phyloP scores from a whole-genome alignment of 2,888 invertebrate species.

The Campoplex nolae region DNA sequence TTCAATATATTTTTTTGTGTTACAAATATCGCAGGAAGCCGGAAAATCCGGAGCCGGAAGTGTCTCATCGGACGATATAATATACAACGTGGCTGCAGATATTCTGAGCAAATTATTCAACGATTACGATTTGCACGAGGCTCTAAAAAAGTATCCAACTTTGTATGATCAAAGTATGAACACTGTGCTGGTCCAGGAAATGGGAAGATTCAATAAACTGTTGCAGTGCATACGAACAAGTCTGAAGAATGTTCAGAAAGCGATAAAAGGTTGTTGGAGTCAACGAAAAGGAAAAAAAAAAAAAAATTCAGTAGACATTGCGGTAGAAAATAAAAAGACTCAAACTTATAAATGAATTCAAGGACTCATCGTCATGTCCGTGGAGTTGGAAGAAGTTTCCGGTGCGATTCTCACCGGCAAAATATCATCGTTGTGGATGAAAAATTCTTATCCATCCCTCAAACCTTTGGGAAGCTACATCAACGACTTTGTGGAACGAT shows the following conservation, averaged over 20 bases:
- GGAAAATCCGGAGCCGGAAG: slow-evolving; percentile 87
- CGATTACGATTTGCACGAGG: slow-evolving; percentile 88
- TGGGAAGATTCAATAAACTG: slow-evolving; percentile 92
- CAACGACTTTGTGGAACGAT: slow-evolving; percentile 92
- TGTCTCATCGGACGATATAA: slow-evolving; percentile 92
- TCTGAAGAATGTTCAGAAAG: slow-evolving; percentile 92
- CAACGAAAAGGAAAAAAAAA: too few relatives aligned
- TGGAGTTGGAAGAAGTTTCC: slow-evolving; percentile 93
- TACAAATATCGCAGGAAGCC: slow-evolving; percentile 86
- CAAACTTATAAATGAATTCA: slow-evolving; percentile 45
- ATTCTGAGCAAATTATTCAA: slow-evolving; percentile 91
- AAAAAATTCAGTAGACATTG: background rate
- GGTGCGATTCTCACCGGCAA: slow-evolving; percentile 93
- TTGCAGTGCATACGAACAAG: slow-evolving; percentile 91
- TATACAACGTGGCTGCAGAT: slow-evolving; percentile 92
- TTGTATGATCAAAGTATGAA: slow-evolving; percentile 96
- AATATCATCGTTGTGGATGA: slow-evolving; percentile 94
- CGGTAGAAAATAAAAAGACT: background rate
- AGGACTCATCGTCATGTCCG: slow-evolving; percentile 95
- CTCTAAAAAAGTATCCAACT: slow-evolving; percentile 91
- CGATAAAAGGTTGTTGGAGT: slow-evolving; percentile 90
- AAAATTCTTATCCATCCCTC: slow-evolving; percentile 95
- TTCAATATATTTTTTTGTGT: background rate
- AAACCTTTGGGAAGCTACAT: slow-evolving; percentile 96
- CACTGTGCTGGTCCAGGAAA: slow-evolving; percentile 95